Percentiles rank a stretch among this genome's conserved stretches.
These are phyloP conservation scores for Pionites leucogaster DNA, from an alignment of 2,113 vertebrate species.

Conservation along the genomic window DNA sequence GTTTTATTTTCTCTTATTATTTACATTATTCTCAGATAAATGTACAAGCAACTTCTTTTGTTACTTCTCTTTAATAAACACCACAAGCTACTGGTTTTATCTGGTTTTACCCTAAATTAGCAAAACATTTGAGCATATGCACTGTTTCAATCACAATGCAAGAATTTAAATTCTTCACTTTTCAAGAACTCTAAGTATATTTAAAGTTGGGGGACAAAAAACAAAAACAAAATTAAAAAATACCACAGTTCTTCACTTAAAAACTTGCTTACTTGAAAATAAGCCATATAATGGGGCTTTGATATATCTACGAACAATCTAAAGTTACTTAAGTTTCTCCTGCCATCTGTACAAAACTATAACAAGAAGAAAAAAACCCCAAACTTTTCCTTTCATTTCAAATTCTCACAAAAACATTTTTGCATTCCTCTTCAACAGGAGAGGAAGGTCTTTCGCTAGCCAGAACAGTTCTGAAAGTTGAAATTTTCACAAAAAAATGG, in stretches of 20 bases:
- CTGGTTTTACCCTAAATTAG: background rate
- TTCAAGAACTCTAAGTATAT: background rate
- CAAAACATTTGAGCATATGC: background rate
- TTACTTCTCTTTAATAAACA: background rate
- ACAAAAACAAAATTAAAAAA: background rate
- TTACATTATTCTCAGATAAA: background rate
- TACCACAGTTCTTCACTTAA: background rate
- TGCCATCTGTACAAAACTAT: background rate
- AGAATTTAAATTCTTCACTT: background rate
- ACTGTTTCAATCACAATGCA: background rate
- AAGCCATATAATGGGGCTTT: background rate
- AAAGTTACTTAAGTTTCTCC: background rate
- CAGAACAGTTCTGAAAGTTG: background rate
- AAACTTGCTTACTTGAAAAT: background rate
- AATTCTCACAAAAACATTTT: background rate
- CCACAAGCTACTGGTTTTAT: background rate
- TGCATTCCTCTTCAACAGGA: background rate
- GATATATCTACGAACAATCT: background rate
- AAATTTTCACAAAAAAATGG: background rate
- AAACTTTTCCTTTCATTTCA: background rate
- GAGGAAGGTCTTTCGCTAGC: background rate
- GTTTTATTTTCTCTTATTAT: background rate
- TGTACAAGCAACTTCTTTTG: background rate
- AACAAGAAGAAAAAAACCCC: rapidly evolving
- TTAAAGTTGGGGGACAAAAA: background rate